Conservation (phyloP, 2,797 vertebrate species). For the Discoglossus pictus region DNA sequence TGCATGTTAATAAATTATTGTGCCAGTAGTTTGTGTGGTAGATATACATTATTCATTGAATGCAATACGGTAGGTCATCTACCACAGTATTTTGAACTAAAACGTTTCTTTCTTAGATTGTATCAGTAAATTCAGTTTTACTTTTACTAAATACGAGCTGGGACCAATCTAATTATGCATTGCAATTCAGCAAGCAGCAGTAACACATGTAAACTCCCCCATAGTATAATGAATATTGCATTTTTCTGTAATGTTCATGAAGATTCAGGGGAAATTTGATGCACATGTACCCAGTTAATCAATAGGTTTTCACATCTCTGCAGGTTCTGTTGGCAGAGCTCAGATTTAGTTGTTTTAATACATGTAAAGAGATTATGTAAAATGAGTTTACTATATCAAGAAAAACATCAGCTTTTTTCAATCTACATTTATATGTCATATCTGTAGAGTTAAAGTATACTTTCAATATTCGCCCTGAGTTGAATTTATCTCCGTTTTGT, state of each 20-base stretch:
- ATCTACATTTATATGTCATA: conserved; percentile 5
- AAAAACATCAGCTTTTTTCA: conserved; percentile 16
- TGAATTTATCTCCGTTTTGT: conserved; percentile 12
- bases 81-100: no score
- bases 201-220: conserved; percentile 3
- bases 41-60: no score
- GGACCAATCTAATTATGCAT: conserved; percentile 5
- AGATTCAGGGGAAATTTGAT: conserved; percentile 5
- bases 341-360: conserved; percentile 51
- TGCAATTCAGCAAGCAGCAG: conserved; percentile 2
- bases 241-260: conserved; percentile 25
- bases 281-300: conserved; percentile 28
- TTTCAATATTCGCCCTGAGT: not conserved
- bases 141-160: conserved; percentile 13
- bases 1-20: no score
- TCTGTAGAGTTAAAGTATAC: conserved; percentile 16
- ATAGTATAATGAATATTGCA: conserved; percentile 27
- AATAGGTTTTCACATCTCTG: conserved; percentile 18
- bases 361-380: conserved; percentile 39
- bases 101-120: not conserved
- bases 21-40: no score
- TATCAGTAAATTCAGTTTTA: not conserved
- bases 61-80: no score
- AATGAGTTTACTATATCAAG: conserved; percentile 51
- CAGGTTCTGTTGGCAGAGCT: conserved; percentile 21